A percentile compares a stretch with the other conserved stretches of the same genome.
Evolutionary conservation across 2,113 vertebrate species (phyloP).

Genomic region (Gasterosteus nipponicus): DNA sequence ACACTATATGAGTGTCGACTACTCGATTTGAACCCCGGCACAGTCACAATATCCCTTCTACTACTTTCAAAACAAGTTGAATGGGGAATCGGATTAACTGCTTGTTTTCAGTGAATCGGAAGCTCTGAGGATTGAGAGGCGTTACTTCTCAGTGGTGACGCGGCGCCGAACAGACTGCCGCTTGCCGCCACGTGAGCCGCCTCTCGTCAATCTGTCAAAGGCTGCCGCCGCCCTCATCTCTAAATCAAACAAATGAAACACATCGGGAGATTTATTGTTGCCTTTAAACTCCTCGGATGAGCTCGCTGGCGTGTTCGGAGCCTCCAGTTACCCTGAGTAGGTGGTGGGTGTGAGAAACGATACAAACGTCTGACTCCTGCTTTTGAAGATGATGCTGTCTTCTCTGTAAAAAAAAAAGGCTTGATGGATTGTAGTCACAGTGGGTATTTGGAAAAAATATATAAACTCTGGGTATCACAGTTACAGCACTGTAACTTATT

Average conservation of each 20-base stretch:
- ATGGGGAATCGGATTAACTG: conserved; percentile 45
- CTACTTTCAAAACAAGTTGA: conserved; percentile 13
- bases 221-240: conserved; percentile 42
- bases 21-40: neutral
- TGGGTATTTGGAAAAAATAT: neutral
- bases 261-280: conserved; percentile 57
- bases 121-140: conserved; percentile 54
- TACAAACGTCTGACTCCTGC: neutral
- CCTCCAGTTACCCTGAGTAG: neutral
- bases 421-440: conserved; percentile 3
- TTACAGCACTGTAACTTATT: neutral
- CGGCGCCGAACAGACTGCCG: conserved; percentile 48
- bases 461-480: neutral
- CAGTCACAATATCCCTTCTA: conserved; percentile 3
- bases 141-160: conserved; percentile 47
- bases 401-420: neutral
- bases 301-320: conserved; percentile 12
- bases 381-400: conserved; percentile 2
- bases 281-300: conserved; percentile 44
- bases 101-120: conserved; percentile 43
- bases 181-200: conserved; percentile 44
- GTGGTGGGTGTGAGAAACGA: conserved; percentile 4
- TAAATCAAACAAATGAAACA: conserved; percentile 65
- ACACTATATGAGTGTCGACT: neutral
- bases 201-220: conserved; percentile 50